Evolutionary conservation across 2,113 vertebrate genomes (phyloP), one percentile per base, ranked within the genome.

Genomic region (Artemisiospiza belli): DNA sequence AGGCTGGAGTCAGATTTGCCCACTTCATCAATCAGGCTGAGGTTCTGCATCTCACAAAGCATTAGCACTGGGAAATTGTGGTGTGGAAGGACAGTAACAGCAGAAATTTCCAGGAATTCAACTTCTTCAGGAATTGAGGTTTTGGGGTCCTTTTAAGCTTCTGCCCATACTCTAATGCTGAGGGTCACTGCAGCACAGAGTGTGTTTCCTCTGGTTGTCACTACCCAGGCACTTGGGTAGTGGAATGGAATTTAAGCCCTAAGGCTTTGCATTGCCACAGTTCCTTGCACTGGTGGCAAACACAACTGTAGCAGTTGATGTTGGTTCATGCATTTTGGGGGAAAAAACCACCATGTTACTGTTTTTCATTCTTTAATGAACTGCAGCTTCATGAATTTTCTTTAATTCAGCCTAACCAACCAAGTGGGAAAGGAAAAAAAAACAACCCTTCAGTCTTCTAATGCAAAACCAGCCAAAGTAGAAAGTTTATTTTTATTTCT

Each of bases 401-500:
- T 87, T 85, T 24, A 58, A 74, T 27, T 66, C 43, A 15, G 43
- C 57, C 59, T 67, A 69, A 69, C 8, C 35, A 47, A 15, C 49
- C 51, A 35, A 55, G 12, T 18, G 10, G 8, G 13, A 2, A 5
- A 8, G 12, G 28, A 14, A 57, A 70, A 49, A 59, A 67, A 67
- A 9, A 17, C 33, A 47, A 89, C 22, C 57, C 64, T 93, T 83
- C 51, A 90, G 80, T 57, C 62, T 70, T 84, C 85, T 94, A 72
- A 84, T 87, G 66, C 79, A 90, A 95, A 94, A 90, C 52, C 80
- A 94, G 88, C 68, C 74, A 74, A 89, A 93, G 92, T 70, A 92
- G 47, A 95, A 92, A 94, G 61, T 92, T 86, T 92, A 78, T 94
- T 95, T 95, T 93, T 93, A 92, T 95, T 95, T 93, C 88, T 87